Evolutionary conservation across 2,113 vertebrate species (phyloP), one percentile per base, ranked within the genome.

Genomic region (Ptychochromis oligacanthus): DNA sequence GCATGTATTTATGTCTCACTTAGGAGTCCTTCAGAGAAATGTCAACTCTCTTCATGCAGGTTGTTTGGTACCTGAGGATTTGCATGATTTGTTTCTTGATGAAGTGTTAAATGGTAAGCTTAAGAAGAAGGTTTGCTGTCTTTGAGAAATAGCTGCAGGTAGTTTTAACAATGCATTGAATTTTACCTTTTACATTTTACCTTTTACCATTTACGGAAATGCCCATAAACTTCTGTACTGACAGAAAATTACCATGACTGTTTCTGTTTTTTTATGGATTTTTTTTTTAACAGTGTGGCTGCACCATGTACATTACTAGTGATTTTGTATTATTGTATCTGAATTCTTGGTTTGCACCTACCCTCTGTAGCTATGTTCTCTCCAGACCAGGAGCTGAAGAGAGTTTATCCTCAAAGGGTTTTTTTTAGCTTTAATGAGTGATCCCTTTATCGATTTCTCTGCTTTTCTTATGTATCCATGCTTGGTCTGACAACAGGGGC

Each of bases 371-470:
- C 38, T 26, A 18, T 18, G 18, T 76, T 56, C 56, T 57, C 11
- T 85, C 34, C 43, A 26, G 49, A 61, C 70, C 40, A 20, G 3
- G 4, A 55, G 59, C 65, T 79, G 79, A 89, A 62, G 79, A 85
- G 88, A 17, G 54, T 52, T 34, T 59, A 89, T 85, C 77, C 87
- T 82, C 9, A 14, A 40, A 80, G 85, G 55, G n/a, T n/a, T 22
- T 82, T 61, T 82, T 75, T 60, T 3, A 81, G 76, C 22, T 88
- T 86, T 88, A 93, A 92, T 93, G 83, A 92, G 74, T 87, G 78
- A 88, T 88, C 85, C 81, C 77, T 88, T 55, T 56, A 91, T 92
- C 80, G 87, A 93, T 93, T 92, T 86, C 55, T 74, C 59, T 67
- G 65, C 52, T 80, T 13, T 86, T 67, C 6, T 57, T 81, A 55